phyloP scores from a whole-genome alignment of 2,113 vertebrate genomes.

The Addax nasomaculatus region DNA sequence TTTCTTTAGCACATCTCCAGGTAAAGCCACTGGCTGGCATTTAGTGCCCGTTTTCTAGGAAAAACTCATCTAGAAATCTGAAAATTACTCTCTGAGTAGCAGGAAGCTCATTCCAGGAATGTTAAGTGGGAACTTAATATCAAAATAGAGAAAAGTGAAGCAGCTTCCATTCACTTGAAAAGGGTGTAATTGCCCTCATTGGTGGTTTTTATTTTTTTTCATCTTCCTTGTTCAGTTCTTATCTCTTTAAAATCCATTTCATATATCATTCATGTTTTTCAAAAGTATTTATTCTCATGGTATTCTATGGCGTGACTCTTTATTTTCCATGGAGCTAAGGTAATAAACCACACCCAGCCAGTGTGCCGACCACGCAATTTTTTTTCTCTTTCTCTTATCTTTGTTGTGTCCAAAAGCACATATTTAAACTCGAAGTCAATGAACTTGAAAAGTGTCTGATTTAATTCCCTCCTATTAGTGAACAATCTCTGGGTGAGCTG shows the following conservation, averaged over 20 bases:
- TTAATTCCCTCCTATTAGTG: background rate
- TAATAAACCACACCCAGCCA: background rate
- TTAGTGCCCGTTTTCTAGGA: background rate
- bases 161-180: accelerated
- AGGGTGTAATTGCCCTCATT: background rate
- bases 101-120: background rate
- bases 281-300: background rate
- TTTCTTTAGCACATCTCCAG: background rate
- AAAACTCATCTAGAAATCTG: background rate
- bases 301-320: background rate
- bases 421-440: background rate
- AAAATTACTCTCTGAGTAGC: background rate
- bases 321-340: background rate
- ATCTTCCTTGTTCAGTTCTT: background rate
- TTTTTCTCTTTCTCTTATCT: background rate
- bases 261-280: background rate
- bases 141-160: background rate
- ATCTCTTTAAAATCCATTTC: background rate
- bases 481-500: background rate
- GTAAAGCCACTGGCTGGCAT: background rate
- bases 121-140: too few species aligned
- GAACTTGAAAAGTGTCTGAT: background rate
- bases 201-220: background rate
- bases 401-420: too few species aligned
- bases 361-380: accelerated